Conservation (phyloP, 1,140 invertebrate species). For the Thaumatotibia leucotreta region DNA sequence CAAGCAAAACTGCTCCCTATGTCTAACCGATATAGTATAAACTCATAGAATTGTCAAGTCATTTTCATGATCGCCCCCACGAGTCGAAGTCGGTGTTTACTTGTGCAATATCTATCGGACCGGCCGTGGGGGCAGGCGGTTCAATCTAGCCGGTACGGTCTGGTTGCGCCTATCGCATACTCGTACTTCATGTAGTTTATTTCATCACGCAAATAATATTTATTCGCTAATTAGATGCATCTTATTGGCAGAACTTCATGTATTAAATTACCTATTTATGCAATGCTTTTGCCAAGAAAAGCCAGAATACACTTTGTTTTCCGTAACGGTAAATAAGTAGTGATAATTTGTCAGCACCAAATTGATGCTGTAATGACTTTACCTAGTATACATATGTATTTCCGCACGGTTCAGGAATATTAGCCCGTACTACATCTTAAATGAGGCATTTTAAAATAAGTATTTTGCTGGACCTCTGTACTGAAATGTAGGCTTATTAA, state of each 20-base stretch:
- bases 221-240: conserved; percentile 8
- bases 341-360: no score
- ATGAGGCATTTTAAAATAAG: no score
- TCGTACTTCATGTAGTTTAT: conserved; percentile 16
- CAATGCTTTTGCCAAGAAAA: no score
- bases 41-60: not conserved
- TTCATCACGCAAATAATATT: conserved; percentile 7
- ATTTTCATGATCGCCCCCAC: not conserved
- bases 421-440: no score
- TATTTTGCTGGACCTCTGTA: no score
- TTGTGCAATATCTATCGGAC: conserved; percentile 18
- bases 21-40: not conserved
- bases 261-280: not conserved
- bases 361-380: no score
- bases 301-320: no score
- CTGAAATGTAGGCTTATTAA: no score
- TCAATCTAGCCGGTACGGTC: conserved; percentile 25
- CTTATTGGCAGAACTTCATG: not conserved
- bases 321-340: not conserved
- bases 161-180: conserved; percentile 32
- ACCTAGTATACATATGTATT: no score
- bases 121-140: conserved; percentile 30
- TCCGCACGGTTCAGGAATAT: no score
- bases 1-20: not conserved
- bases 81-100: conserved; percentile 19